Base-by-base conservation (phyloP, 2,888 invertebrate species). In the Nomada ruficornis region DNA sequence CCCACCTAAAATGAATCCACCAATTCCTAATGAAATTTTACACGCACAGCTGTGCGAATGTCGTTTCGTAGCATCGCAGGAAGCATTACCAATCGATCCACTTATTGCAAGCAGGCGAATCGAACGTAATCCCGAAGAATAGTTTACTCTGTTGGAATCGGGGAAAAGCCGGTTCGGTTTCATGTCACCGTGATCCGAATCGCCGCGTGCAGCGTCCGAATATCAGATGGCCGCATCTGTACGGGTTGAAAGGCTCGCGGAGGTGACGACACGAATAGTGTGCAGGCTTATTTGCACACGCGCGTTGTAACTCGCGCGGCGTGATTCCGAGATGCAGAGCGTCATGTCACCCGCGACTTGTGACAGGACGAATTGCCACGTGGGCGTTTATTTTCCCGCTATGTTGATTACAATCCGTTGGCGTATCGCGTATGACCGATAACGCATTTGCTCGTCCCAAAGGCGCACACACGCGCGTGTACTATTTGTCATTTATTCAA, bases 311-410 rank as follows among this genome's bases (percentile, higher is more conserved):
- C 82, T 11, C 52, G 10, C 42, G 13, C 15, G 5, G n/a, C 69
- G 73, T 57, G 57, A 74, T 68, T 80, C 64, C 57, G 65, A 72
- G 57, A 52, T 52, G 63, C 63, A 54, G 54, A 59, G 52, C 52
- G 36, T 55, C 62, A 74, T 55, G 82, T 77, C 88, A 82, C 74
- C 85, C 82, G 73, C 73, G 80, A 80, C 72, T 83, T 73, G 83
- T 60, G 78, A 80, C 77, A 77, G 62, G 63, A 44, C 57, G 57
- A 70, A 52, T 64, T 71, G 59, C 72, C 79, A 78, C 77, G 75
- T 75, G 76, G 69, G 62, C 80, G 78, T 86, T 88, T 86, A 83
- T 83, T 88, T 83, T 67, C 67, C 64, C 84, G 82, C 87, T 87
- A 87, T 63, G 77, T 70, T 76, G 85, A 82, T 86, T 79, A 84